These are phyloP conservation scores for Unio pictorum DNA, from an alignment of 2,888 invertebrate genomes.

Conservation along the genomic window DNA sequence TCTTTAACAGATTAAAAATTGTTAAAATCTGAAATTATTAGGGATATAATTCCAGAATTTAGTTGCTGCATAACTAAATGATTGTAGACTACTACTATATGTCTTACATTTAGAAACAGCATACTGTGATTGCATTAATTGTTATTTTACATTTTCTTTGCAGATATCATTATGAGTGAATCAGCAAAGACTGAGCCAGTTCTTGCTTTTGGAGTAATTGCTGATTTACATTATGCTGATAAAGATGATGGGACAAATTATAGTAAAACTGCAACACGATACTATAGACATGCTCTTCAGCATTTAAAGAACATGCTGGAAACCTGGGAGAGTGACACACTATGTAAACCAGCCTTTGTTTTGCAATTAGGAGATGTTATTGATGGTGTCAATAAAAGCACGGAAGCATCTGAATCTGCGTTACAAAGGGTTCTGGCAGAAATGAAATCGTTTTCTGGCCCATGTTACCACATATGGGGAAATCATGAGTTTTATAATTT, in stretches of 20 bases:
- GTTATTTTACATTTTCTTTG: too few species aligned
- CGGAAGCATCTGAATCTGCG: conserved; percentile 46
- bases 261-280: conserved; percentile 58
- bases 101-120: too few species aligned
- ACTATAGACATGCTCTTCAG: conserved; percentile 66
- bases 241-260: conserved; percentile 65
- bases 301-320: conserved; percentile 62
- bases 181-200: conserved; percentile 1
- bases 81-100: too few species aligned
- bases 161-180: too few species aligned
- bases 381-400: conserved; percentile 64
- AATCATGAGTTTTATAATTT: conserved; percentile 73
- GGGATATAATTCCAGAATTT: too few species aligned
- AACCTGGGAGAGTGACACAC: conserved; percentile 53
- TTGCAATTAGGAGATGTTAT: conserved; percentile 72
- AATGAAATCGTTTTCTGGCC: conserved; percentile 42
- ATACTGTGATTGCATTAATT: conserved; percentile 16
- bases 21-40: too few species aligned
- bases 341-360: conserved; percentile 55
- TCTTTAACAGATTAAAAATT: too few species aligned
- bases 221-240: conserved; percentile 72
- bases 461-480: conserved; percentile 66
- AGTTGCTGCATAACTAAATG: too few species aligned
- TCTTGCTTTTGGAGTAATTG: conserved; percentile 67
- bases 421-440: conserved; percentile 54